Percentiles rank a stretch among this genome's conserved stretches.
Evolutionary conservation across 2,797 vertebrate genomes (phyloP).

Genomic region (Halcyon leucocephala): DNA sequence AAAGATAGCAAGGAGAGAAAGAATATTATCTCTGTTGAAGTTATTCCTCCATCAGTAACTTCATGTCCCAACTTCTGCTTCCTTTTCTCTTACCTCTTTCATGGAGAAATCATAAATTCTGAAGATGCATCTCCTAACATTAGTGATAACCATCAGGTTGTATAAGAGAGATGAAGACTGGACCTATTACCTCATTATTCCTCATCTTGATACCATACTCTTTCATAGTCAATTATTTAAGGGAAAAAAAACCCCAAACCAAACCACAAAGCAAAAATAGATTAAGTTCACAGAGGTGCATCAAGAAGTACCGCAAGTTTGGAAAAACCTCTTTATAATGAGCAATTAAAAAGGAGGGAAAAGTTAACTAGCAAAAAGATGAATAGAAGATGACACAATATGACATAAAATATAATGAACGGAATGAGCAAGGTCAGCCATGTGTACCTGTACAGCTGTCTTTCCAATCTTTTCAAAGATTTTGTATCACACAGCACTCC

Average conservation of each 20-base stretch:
- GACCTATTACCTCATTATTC: not conserved
- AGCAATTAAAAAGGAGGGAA: slow-evolving; percentile 2
- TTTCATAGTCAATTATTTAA: not conserved
- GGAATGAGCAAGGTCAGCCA: not conserved
- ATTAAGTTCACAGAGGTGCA: not conserved
- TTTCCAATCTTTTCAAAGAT: not conserved
- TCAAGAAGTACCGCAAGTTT: not conserved
- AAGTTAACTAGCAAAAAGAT: not conserved
- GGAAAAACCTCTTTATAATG: not conserved
- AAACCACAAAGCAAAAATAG: not conserved
- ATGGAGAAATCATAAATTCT: not conserved
- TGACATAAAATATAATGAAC: not conserved
- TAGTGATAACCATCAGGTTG: not conserved
- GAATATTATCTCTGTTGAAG: not conserved
- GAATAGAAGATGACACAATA: not conserved
- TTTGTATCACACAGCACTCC: not conserved
- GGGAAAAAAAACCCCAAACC: not conserved
- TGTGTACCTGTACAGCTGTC: not conserved
- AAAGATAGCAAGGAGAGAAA: not conserved
- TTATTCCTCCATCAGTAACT: not conserved
- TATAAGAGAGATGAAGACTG: not conserved
- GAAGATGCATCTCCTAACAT: not conserved
- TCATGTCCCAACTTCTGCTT: not conserved
- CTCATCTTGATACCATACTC: not conserved
- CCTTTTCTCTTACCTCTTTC: not conserved